phyloP scores from a whole-genome alignment of 2,113 vertebrate species.

The Oostethus manadensis region DNA sequence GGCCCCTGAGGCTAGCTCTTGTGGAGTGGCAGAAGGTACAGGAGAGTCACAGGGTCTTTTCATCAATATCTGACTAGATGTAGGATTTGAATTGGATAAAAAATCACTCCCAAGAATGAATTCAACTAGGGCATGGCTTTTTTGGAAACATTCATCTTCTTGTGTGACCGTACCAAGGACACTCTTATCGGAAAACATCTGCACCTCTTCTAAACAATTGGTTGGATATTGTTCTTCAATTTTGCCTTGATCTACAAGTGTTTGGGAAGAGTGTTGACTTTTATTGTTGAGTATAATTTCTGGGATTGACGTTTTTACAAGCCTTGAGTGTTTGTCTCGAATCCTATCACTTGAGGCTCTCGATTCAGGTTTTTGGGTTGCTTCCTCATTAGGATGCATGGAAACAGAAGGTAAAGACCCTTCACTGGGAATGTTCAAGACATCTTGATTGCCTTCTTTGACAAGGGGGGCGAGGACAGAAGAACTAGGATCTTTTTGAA shows the following conservation, averaged over 20 bases:
- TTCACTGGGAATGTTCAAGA: not conserved
- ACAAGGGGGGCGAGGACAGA: not conserved
- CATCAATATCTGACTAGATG: slow-evolving; percentile 55
- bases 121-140: slow-evolving; percentile 16
- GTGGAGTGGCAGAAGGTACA: slow-evolving; percentile 84
- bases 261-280: not conserved
- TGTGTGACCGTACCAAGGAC: not conserved
- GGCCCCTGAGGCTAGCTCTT: slow-evolving; percentile 89
- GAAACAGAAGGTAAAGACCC: not conserved
- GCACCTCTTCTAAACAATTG: not conserved
- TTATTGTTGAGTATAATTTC: slow-evolving; percentile 23
- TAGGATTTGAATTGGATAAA: slow-evolving; percentile 17
- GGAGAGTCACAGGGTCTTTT: slow-evolving; percentile 46
- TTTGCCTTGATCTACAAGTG: slow-evolving; percentile 9
- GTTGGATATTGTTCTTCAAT: slow-evolving; percentile 10
- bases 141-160: slow-evolving; percentile 3
- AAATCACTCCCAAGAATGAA: slow-evolving; percentile 10
- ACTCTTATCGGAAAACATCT: not conserved
- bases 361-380: not conserved
- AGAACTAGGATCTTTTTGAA: not conserved
- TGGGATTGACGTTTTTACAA: not conserved
- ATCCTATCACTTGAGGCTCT: slow-evolving; percentile 10
- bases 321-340: slow-evolving; percentile 6
- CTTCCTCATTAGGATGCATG: not conserved
- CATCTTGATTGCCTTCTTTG: not conserved